Base-by-base conservation (phyloP, 2,888 invertebrate genomes). In the Tanytarsus gracilentus region DNA sequence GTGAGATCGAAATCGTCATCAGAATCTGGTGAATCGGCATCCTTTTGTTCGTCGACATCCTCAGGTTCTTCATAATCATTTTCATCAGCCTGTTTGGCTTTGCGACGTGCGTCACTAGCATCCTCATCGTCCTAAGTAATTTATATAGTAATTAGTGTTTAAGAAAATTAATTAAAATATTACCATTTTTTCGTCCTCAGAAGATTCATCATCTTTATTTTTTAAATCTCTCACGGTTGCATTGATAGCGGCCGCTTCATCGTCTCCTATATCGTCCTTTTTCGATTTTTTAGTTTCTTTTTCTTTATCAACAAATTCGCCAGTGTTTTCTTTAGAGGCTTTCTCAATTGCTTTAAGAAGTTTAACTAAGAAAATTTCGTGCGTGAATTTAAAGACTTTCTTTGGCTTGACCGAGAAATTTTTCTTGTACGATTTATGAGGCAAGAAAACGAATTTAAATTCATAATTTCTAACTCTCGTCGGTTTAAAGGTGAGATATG, bases 371-470 rank as follows among this genome's bases (percentile, higher is more conserved):
- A 86, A 92, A 14, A 72, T 74, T 2, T 77, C 79, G 68, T 89
- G 87, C 76, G 95, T 85, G 67, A 84, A 84, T 33, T 80, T 78
- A 25, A 94, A 73, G 23, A 92, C 79, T 53, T 79, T 74, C 39
- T 78, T 74, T 0, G 92, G 88, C 55, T 80, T 84, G 2, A 92
- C 79, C 53, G 78, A 76, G 66, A 84, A 88, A 55, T 86, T 81
- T 2, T 81, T 77, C 66, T 84, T 83, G 69, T 95, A 95, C 29
- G 80, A 81, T 21, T 80, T 75, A 40, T 83, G 75, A 0, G 89
- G 87, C 59, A 95, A 75, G 69, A 91, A 92, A 25, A 80, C 72
- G 64, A 94, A 84, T 7, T 75, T 78, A 65, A 95, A 70, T 0
- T 77, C 79, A 64, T 88, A 89, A 51, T 79, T 76, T 63, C 88